Percentiles rank a stretch among this genome's conserved stretches.
These are phyloP conservation scores for Amblyjoppa proteus DNA, from an alignment of 2,888 invertebrate genomes.

Conservation along the genomic window DNA sequence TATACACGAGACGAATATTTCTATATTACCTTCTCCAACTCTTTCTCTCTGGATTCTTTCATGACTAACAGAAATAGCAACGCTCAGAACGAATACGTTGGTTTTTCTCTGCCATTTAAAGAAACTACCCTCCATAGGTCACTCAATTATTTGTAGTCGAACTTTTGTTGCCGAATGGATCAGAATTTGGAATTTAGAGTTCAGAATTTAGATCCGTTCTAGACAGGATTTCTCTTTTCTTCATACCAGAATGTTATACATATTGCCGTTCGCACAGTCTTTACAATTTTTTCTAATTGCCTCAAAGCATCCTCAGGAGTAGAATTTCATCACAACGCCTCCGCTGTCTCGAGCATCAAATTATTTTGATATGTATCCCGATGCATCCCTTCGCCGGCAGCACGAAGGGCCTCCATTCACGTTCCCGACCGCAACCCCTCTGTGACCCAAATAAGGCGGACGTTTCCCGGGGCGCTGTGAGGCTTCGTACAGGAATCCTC, in stretches of 20 bases:
- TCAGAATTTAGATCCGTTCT: no score
- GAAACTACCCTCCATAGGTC: no score
- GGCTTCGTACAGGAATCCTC: conserved; percentile 64
- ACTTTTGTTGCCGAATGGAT: no score
- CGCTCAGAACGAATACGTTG: no score
- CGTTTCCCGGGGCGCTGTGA: conserved; percentile 63
- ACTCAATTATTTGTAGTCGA: no score
- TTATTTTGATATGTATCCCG: conserved; percentile 37
- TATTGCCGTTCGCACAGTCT: not conserved
- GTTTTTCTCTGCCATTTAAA: no score
- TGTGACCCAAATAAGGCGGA: conserved; percentile 68
- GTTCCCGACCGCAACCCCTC: conserved; percentile 40
- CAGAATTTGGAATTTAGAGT: no score
- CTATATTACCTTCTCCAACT: not conserved
- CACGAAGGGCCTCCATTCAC: conserved; percentile 31
- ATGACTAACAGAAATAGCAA: no score
- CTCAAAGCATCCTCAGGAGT: not conserved
- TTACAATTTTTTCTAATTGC: not conserved
- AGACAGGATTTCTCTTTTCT: no score
- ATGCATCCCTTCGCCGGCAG: not conserved
- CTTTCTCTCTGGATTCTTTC: no score
- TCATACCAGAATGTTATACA: no score
- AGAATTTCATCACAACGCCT: not conserved
- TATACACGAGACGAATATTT: not conserved
- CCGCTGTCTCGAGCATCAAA: conserved; percentile 28